Evolutionary conservation across 2,888 invertebrate genomes (phyloP).

Genomic region (Amorpha juglandis): DNA sequence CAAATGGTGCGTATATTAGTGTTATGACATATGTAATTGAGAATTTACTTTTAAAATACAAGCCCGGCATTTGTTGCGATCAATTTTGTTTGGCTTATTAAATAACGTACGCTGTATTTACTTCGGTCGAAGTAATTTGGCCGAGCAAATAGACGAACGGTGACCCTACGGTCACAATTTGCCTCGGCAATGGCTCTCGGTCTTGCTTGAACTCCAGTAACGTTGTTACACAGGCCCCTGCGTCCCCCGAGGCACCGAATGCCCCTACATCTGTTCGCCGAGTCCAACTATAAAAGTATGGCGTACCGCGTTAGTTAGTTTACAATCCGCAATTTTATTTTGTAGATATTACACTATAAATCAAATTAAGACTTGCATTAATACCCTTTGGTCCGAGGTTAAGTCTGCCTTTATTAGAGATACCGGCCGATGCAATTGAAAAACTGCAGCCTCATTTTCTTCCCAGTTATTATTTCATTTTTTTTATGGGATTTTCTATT

Average conservation of each 20-base stretch:
- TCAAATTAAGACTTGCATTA: constrained; percentile 59
- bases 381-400: constrained; percentile 56
- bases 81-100: constrained; percentile 59
- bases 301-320: constrained; percentile 56
- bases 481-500: constrained; percentile 47
- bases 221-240: constrained; percentile 73
- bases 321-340: constrained; percentile 72
- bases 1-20: constrained; percentile 66
- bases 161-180: constrained; percentile 78
- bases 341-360: constrained; percentile 71
- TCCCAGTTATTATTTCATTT: constrained; percentile 52
- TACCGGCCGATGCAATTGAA: constrained; percentile 58
- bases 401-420: constrained; percentile 47
- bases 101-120: constrained; percentile 68
- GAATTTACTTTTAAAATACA: constrained; percentile 56
- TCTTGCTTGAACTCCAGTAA: constrained; percentile 77
- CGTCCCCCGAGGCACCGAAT: constrained; percentile 71
- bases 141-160: constrained; percentile 67
- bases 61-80: constrained; percentile 38
- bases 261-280: constrained; percentile 75
- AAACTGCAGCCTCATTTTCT: constrained; percentile 64
- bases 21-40: constrained; percentile 66
- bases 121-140: constrained; percentile 68
- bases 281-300: constrained; percentile 70
- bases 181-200: constrained; percentile 68